Conservation (phyloP, 92 coral and sea anemone genomes). For the Actinostola sp. region DNA sequence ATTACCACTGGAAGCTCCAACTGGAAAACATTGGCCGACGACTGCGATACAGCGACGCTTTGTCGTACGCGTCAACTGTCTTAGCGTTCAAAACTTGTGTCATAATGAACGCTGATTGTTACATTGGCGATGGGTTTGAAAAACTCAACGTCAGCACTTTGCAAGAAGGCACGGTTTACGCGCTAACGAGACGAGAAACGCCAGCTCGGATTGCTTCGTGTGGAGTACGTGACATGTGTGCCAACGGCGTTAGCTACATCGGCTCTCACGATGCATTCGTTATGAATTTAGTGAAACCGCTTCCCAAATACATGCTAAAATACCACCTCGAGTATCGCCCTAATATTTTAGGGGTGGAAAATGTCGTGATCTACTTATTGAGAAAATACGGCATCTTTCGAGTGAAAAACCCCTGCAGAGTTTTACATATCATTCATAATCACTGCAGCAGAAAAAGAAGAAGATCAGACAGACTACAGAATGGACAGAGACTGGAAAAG, state of each 20-base stretch:
- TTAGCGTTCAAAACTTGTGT: constrained; percentile 63
- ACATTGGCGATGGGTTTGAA: constrained; percentile 80
- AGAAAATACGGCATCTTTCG: constrained; percentile 56
- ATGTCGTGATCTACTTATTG: constrained; percentile 61
- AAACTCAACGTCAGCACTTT: constrained; percentile 53
- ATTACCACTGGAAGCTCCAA: constrained; percentile 38
- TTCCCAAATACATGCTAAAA: constrained; percentile 50
- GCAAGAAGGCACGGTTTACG: constrained; percentile 62
- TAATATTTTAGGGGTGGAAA: constrained; percentile 75
- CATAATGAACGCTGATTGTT: constrained; percentile 86
- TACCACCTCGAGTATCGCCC: constrained; percentile 71
- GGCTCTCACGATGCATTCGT: constrained; percentile 97
- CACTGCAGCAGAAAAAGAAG: constrained; percentile 67
- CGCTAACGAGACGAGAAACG: constrained; percentile 85
- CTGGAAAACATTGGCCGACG: constrained; percentile 58
- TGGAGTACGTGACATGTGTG: constrained; percentile 70
- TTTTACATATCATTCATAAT: constrained; percentile 73
- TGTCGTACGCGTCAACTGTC: constrained; percentile 64
- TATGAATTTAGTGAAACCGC: constrained; percentile 52
- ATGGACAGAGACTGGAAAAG: constrained; percentile 32
- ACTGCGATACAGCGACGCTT: constrained; percentile 82
- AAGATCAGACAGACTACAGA: constrained; percentile 23
- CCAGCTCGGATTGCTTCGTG: constrained; percentile 49
- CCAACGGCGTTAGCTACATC: constrained; percentile 68
- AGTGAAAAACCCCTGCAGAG: constrained; percentile 80